phyloP scores from a whole-genome alignment of 2,888 invertebrate genomes.

The Zele albiditarsus region DNA sequence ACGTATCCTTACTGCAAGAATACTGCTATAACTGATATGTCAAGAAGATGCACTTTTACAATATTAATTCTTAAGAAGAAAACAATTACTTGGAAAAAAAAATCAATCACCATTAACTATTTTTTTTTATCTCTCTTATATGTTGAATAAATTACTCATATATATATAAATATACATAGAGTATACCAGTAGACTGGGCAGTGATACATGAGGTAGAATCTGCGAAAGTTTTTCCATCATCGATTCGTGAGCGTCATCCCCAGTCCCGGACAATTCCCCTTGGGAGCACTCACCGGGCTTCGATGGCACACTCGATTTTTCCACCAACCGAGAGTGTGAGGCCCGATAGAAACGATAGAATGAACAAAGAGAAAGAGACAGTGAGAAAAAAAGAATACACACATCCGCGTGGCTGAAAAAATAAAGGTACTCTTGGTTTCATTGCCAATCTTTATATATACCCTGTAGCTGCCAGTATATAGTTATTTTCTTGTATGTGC shows the following conservation, averaged over 20 bases:
- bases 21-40: too few species aligned
- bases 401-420: neutral
- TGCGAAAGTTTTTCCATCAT: slow-evolving; percentile 67
- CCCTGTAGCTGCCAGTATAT: neutral
- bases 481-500: neutral
- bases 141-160: neutral
- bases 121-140: neutral
- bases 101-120: neutral
- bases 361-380: slow-evolving; percentile 37
- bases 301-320: slow-evolving; percentile 56
- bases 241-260: slow-evolving; percentile 48
- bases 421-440: neutral
- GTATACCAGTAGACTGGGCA: slow-evolving; percentile 31
- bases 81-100: neutral
- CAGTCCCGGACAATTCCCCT: slow-evolving; percentile 49
- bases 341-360: slow-evolving; percentile 9
- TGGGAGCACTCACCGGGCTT: slow-evolving; percentile 57
- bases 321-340: slow-evolving; percentile 7
- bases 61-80: neutral
- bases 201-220: slow-evolving; percentile 60
- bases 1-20: too few species aligned
- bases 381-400: slow-evolving; percentile 29
- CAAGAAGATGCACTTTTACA: too few species aligned
- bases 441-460: neutral
- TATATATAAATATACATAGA: slow-evolving; percentile 30